A percentile compares a stretch with the other conserved stretches of the same genome.
Conservation (phyloP, 2,888 invertebrate species). For the Lycocerus yunnanus region DNA sequence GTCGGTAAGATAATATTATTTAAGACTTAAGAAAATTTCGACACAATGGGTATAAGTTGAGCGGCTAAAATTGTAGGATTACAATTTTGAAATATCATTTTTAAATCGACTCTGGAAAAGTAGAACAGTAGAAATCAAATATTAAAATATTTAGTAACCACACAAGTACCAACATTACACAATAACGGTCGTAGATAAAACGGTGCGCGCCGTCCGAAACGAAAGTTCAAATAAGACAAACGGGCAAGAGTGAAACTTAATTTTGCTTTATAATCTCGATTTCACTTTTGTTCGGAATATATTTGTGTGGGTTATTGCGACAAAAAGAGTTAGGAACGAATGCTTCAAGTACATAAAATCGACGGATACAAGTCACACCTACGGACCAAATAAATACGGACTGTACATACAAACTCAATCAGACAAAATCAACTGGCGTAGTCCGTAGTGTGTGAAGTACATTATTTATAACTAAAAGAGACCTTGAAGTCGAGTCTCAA, state of each 20-base stretch:
- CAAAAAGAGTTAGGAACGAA: neutral
- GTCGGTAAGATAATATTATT: neutral
- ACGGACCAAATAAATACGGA: neutral
- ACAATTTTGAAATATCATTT: neutral
- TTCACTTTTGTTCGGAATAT: slow-evolving; percentile 38
- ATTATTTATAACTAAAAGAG: slow-evolving; percentile 21
- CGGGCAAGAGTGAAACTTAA: slow-evolving; percentile 35
- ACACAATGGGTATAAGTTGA: neutral
- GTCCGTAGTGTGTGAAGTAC: slow-evolving; percentile 11
- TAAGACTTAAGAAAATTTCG: neutral
- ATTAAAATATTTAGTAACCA: neutral
- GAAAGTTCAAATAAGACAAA: slow-evolving; percentile 43
- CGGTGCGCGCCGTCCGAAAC: slow-evolving; percentile 26
- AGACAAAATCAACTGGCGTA: slow-evolving; percentile 10
- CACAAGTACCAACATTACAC: slow-evolving; percentile 4
- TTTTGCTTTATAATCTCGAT: slow-evolving; percentile 33
- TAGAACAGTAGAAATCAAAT: neutral
- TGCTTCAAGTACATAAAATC: neutral
- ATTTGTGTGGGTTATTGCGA: slow-evolving; percentile 22
- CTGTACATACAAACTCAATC: neutral
- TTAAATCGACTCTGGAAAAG: neutral
- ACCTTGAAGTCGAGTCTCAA: slow-evolving; percentile 45
- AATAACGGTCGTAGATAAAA: slow-evolving; percentile 11
- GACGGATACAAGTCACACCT: neutral
- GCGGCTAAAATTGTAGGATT: neutral